Evolutionary conservation across 2,797 vertebrate species (phyloP), one percentile per base, ranked within the genome.

Genomic region (Galago senegalensis): DNA sequence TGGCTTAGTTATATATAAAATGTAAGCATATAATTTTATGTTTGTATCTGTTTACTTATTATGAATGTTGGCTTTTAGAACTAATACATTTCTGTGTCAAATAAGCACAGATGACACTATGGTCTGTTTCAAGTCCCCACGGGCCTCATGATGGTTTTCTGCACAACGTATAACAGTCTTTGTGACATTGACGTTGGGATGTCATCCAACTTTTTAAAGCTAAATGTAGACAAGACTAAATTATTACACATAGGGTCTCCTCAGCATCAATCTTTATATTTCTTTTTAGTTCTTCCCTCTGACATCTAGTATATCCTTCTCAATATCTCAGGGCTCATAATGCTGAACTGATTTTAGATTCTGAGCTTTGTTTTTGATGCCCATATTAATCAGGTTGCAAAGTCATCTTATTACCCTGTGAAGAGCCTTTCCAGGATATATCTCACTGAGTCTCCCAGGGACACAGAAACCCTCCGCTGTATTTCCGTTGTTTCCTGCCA

Each of bases 401-500:
- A 98, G 29, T 86, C 79, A 96, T 98, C 97, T 98, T 98, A 87
- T 98, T 97, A 95, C 83, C 92, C 93, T 97, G 95, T 75, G 94
- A 98, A 92, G 73, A 97, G 93, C 17, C 37, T 96, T 98, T 98
- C 97, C 95, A 97, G 73, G 37, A 85, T 97, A 92, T 37, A 95
- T 96, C 70, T 96, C 76, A 46, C 82, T 85, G 65, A 87, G 84
- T 95, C 97, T 98, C 96, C 49, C 91, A 97, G 92, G 98, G 20
- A 97, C 93, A 83, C 93, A 94, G 94, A 92, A 96, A 83, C 46
- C 92, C 77, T 98, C 60, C 80, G 81, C 96, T 0, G 4, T 96
- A 97, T 93, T 96, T 97, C 97, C 85, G 49, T 97, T 97, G 91
- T 98, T 97, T 98, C 96, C 98, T 98, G 95, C 96, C 94, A 96